Evolutionary conservation across 2,797 vertebrate species (phyloP), one percentile per base, ranked within the genome.

Genomic region (Molothrus aeneus): DNA sequence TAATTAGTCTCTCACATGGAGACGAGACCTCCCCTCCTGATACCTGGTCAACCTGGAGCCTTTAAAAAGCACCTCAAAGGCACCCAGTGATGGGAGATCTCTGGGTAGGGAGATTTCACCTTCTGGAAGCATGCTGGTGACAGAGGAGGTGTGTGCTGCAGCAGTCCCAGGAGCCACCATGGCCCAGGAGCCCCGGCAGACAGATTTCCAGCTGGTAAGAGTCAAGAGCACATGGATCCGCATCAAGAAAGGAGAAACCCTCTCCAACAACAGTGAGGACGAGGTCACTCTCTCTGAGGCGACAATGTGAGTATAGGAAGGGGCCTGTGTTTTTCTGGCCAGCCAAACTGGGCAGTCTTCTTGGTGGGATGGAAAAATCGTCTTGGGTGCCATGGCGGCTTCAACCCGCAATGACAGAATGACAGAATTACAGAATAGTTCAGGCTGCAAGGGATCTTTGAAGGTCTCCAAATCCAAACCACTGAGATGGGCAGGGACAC

Each of bases 291-390:
- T 98, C 36, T 98, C 98, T 3, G 91, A 98, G 87, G 98, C 98
- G 70, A 98, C 98, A 97, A 98, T 99, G 98, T 98, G 86, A 98
- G 98, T 98, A 96, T 22, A 17, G 29, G 56, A 88, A 25, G 42
- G 65, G 85, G 40, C 51, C 17, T 47, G 6, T 0, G 2, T 7
- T 48, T 28, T 18, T 81, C 60, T 51, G 74, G 31, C 31, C 4
- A 4, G 36, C 26, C 36, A 32, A 29, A 68, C 20, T 9, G 18
- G 6, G 17, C 2, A 3, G 12, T 63, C 10, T 50, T 16, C 24
- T 28, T 20, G 31, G 14, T 28, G 70, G 82, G 80, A 53, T 25
- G 29, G 66, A 80, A 56, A 90, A 87, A 61, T 2, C 7, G 6
- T 56, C 36, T 38, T 2, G 5, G 13, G 38, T 26, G 31, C 45